These are phyloP conservation scores for Ennomos quercinarius DNA, from an alignment of 2,888 invertebrate species.

Conservation along the genomic window DNA sequence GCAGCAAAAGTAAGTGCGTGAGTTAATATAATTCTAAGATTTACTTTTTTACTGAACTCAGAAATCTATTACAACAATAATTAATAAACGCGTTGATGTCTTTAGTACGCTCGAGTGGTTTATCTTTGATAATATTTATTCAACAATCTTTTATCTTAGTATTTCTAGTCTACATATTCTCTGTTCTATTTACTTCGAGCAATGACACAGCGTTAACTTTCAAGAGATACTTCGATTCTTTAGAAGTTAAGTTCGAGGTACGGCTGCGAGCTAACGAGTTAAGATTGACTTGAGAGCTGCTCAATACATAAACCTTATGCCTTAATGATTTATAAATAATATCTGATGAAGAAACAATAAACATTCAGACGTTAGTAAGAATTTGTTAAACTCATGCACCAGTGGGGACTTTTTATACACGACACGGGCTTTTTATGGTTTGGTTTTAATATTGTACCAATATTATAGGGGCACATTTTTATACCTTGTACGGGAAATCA, in stretches of 20 bases:
- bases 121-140: neutral
- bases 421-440: constrained; percentile 11
- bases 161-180: constrained; percentile 19
- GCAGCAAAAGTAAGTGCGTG: too few species aligned
- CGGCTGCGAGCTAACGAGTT: constrained; percentile 73
- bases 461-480: neutral
- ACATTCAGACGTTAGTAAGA: constrained; percentile 30
- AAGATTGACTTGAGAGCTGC: constrained; percentile 74
- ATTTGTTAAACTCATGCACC: constrained; percentile 21
- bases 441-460: constrained; percentile 1
- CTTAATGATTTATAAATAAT: constrained; percentile 60
- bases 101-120: neutral
- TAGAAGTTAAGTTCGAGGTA: constrained; percentile 66
- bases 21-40: neutral
- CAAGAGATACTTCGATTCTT: constrained; percentile 81
- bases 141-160: neutral
- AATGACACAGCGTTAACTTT: constrained; percentile 81
- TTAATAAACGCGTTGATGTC: constrained; percentile 15
- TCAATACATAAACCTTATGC: constrained; percentile 63
- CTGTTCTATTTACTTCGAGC: constrained; percentile 63
- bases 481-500: neutral
- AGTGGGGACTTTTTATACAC: neutral
- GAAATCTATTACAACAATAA: constrained; percentile 4
- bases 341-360: constrained; percentile 52
- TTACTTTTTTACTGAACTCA: neutral